Conservation (phyloP, 1,140 invertebrate species). For the Aphis craccivora region DNA sequence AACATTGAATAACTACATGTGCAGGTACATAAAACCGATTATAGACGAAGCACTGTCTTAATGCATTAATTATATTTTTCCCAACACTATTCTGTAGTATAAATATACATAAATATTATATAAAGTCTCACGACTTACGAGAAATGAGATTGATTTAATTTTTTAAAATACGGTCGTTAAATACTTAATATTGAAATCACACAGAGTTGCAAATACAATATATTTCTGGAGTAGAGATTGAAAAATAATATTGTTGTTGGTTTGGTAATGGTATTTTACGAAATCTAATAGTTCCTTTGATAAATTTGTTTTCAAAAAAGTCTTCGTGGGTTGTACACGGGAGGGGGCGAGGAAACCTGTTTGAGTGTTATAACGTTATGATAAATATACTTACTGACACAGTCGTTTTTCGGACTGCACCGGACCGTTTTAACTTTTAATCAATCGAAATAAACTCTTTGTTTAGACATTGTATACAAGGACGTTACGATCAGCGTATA, state of each 20-base stretch:
- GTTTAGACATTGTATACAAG: neutral
- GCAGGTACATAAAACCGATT: too few species aligned
- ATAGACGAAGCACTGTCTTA: too few species aligned
- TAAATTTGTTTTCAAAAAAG: neutral
- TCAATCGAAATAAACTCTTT: neutral
- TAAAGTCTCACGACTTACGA: too few species aligned
- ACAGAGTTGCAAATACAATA: neutral
- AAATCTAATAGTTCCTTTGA: neutral
- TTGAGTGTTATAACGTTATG: too few species aligned
- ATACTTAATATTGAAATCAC: neutral
- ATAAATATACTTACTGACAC: neutral
- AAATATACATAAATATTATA: too few species aligned
- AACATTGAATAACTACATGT: too few species aligned
- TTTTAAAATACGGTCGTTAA: neutral
- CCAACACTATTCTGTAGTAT: too few species aligned
- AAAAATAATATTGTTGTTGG: neutral
- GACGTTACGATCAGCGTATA: constrained; percentile 13
- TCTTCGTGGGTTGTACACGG: neutral
- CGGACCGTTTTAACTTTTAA: neutral
- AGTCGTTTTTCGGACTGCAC: neutral
- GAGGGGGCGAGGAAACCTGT: neutral
- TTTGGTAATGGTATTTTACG: neutral
- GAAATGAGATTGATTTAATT: neutral
- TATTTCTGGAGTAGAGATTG: neutral
- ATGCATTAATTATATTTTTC: too few species aligned